Conservation (phyloP, 2,113 vertebrate species). For the Macroglossus sobrinus region DNA sequence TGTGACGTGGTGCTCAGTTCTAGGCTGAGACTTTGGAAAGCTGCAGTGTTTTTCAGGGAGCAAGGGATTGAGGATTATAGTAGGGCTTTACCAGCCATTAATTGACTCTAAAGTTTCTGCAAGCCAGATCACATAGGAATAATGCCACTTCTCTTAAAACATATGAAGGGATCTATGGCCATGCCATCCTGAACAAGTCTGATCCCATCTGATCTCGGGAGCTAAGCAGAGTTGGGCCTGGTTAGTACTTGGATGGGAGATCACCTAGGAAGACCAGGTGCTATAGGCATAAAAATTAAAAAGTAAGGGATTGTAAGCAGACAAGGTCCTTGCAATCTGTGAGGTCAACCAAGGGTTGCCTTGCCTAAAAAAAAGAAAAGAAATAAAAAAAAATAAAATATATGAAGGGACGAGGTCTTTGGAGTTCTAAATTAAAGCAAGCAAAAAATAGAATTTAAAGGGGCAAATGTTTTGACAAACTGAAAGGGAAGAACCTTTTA, state of each 20-base stretch:
- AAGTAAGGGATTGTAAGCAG: no score
- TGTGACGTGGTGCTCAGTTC: not conserved
- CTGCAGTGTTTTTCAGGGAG: not conserved
- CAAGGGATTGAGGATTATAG: not conserved
- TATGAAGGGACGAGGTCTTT: not conserved
- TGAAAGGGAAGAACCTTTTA: not conserved
- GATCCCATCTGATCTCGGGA: no score
- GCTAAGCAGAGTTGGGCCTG: no score
- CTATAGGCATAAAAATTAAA: no score
- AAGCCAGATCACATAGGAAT: not conserved
- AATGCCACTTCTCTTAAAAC: not conserved
- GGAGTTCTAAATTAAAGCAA: constrained; percentile 4
- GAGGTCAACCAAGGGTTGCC: no score
- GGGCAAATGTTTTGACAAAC: not conserved
- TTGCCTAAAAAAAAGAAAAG: no score
- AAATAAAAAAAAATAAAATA: not conserved
- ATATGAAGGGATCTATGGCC: not conserved
- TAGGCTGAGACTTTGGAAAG: not conserved
- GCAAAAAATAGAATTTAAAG: not conserved
- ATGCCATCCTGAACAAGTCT: no score
- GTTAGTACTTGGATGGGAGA: no score
- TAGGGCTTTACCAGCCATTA: not conserved
- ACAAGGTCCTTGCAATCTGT: no score
- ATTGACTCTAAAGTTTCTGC: not conserved
- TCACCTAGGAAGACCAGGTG: no score